Conservation (phyloP, 37 sponge, comb jelly and placozoan species). For the Aplysina aerophoba region DNA sequence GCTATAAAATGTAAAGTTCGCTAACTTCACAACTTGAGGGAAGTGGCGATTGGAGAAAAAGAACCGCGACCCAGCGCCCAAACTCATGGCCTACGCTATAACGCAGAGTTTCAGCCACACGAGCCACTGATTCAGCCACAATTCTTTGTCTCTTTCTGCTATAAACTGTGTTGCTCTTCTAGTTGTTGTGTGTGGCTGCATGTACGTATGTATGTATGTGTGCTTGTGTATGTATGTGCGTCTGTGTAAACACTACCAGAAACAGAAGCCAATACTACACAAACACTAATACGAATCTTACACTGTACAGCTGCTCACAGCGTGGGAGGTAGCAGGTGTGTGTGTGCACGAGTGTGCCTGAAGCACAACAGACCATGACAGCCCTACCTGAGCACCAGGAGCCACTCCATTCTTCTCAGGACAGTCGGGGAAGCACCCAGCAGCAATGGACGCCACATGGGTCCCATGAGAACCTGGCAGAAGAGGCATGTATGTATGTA, state of each 20-base stretch:
- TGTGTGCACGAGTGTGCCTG: too few species aligned
- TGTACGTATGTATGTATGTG: neutral
- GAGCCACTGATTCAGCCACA: too few species aligned
- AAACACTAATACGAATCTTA: neutral
- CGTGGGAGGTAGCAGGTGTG: neutral
- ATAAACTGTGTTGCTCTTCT: too few species aligned
- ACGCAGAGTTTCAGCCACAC: too few species aligned
- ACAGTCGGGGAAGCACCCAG: slow-evolving; percentile 79
- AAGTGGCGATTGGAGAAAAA: too few species aligned
- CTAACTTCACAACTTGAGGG: too few species aligned
- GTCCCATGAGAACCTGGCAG: slow-evolving; percentile 90
- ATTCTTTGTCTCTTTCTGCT: too few species aligned
- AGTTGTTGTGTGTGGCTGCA: neutral
- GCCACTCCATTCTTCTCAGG: slow-evolving; percentile 90
- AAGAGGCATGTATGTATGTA: neutral
- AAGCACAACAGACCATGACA: too few species aligned
- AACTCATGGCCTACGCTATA: too few species aligned
- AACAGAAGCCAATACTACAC: neutral
- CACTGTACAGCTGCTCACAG: neutral
- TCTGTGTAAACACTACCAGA: neutral
- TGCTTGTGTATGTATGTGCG: neutral
- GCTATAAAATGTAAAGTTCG: too few species aligned
- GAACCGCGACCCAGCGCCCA: too few species aligned
- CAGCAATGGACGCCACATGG: slow-evolving; percentile 94
- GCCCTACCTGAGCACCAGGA: slow-evolving; percentile 87